Percentiles rank a stretch among this genome's conserved stretches.
Conservation (phyloP, 2,888 invertebrate genomes). For the Drosophila melanocephala region DNA sequence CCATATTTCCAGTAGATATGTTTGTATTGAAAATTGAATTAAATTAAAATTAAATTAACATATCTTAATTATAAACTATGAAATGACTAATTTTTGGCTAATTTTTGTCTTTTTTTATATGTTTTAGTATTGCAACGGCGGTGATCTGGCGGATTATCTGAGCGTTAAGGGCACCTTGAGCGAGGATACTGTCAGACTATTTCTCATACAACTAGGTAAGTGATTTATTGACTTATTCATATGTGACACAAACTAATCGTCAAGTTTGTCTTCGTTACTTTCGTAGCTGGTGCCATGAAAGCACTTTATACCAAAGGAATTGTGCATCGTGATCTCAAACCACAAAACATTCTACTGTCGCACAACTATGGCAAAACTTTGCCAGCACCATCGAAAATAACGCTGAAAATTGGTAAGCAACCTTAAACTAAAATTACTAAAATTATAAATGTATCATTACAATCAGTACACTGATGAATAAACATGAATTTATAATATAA, state of each 20-base stretch:
- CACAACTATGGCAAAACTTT: constrained; percentile 87
- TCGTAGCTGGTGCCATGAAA: constrained; percentile 96
- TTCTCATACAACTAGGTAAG: constrained; percentile 96
- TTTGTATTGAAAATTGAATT: not conserved
- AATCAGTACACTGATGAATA: not conserved
- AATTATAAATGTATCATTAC: not conserved
- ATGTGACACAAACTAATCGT: not conserved
- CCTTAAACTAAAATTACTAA: not conserved
- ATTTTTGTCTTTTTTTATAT: not conserved
- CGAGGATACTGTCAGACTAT: constrained; percentile 98
- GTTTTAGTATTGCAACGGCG: constrained; percentile 98
- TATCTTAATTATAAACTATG: not conserved
- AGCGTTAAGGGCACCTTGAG: constrained; percentile 96
- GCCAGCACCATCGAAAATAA: constrained; percentile 92
- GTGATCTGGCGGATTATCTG: constrained; percentile 99
- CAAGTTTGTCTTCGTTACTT: not conserved
- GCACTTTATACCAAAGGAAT: constrained; percentile 99
- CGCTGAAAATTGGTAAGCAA: constrained; percentile 96
- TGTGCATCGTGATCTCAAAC: constrained; percentile 99
- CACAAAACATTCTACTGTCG: constrained; percentile 98
- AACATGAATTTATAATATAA: not conserved
- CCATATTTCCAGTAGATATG: not conserved
- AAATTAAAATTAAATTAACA: not conserved
- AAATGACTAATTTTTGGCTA: not conserved
- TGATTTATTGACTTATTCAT: constrained; percentile 16